Conservation (phyloP, 2,797 vertebrate genomes). For the Sebastes trivittatus region DNA sequence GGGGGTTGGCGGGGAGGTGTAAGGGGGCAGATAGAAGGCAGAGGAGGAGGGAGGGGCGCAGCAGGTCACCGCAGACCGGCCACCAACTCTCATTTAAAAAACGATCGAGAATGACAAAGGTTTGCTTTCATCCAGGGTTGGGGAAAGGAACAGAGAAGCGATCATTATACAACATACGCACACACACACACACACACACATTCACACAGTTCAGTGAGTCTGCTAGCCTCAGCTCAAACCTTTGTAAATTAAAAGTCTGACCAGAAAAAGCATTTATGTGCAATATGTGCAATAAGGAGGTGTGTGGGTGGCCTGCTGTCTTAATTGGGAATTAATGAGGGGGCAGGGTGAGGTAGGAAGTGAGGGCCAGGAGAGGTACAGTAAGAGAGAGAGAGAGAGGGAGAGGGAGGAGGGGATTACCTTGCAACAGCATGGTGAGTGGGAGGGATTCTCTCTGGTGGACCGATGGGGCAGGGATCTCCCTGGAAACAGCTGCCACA, state of each 20-base stretch:
- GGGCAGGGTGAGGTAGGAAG: conserved; percentile 46
- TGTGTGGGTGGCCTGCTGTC: conserved; percentile 71
- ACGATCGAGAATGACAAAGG: conserved; percentile 73
- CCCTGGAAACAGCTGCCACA: conserved; percentile 57
- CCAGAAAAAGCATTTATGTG: conserved; percentile 72
- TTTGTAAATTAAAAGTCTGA: conserved; percentile 73
- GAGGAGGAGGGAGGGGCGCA: conserved; percentile 57
- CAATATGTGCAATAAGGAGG: conserved; percentile 72
- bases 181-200: conserved; percentile 2
- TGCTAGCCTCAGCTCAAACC: conserved; percentile 73
- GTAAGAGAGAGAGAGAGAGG: neutral
- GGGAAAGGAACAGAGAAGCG: conserved; percentile 62
- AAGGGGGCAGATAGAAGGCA: conserved; percentile 55
- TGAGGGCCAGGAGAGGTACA: neutral
- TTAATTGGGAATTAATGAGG: conserved; percentile 84
- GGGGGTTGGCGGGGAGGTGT: conserved; percentile 48
- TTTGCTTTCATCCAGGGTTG: conserved; percentile 74
- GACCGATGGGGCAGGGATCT: conserved; percentile 65
- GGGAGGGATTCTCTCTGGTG: conserved; percentile 70
- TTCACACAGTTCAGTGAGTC: conserved; percentile 57
- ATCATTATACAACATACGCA: conserved; percentile 73
- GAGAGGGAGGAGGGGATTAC: conserved; percentile 51
- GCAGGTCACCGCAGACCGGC: conserved; percentile 73
- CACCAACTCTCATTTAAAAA: conserved; percentile 76
- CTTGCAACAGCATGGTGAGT: conserved; percentile 58